A percentile compares a stretch with the other conserved stretches of the same genome.
These are phyloP conservation scores for Neoascia interrupta DNA, from an alignment of 2,888 invertebrate species.

Conservation along the genomic window DNA sequence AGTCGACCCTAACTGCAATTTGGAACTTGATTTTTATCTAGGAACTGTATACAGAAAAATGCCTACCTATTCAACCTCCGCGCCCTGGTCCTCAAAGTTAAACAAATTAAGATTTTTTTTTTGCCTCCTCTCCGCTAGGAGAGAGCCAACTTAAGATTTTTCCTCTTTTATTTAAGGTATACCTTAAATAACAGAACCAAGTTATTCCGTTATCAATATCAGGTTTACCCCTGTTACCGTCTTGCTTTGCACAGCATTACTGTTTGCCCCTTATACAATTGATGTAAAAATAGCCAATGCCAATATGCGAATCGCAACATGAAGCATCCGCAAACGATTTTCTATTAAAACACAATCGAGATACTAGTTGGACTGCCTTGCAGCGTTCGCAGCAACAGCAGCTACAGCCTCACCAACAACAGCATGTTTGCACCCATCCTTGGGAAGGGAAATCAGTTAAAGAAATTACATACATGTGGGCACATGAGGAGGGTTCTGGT, in stretches of 20 bases:
- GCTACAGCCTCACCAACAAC: constrained; percentile 8
- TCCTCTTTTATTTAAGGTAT: constrained; percentile 60
- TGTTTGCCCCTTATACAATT: constrained; percentile 61
- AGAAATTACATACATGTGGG: constrained; percentile 65
- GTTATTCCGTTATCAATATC: constrained; percentile 64
- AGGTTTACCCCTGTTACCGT: constrained; percentile 54
- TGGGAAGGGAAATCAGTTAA: constrained; percentile 67
- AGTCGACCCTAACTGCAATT: constrained; percentile 65
- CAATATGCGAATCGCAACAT: constrained; percentile 67
- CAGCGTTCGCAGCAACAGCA: constrained; percentile 23
- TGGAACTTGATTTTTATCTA: constrained; percentile 65
- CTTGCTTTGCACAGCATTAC: constrained; percentile 29
- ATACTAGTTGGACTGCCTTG: constrained; percentile 60
- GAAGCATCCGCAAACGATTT: constrained; percentile 68
- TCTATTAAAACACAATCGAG: constrained; percentile 69
- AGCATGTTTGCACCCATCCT: constrained; percentile 41
- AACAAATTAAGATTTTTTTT: constrained; percentile 55
- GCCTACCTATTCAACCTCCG: constrained; percentile 20
- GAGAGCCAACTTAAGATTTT: constrained; percentile 38
- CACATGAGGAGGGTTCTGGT: constrained; percentile 53
- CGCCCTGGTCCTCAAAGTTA: constrained; percentile 16
- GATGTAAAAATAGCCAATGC: constrained; percentile 66
- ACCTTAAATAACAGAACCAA: constrained; percentile 66
- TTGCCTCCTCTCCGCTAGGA: constrained; percentile 8
- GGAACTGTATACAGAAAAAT: constrained; percentile 53